Base-by-base conservation (phyloP, 2,113 vertebrate species). In the Sinocyclocheilus grahami region DNA sequence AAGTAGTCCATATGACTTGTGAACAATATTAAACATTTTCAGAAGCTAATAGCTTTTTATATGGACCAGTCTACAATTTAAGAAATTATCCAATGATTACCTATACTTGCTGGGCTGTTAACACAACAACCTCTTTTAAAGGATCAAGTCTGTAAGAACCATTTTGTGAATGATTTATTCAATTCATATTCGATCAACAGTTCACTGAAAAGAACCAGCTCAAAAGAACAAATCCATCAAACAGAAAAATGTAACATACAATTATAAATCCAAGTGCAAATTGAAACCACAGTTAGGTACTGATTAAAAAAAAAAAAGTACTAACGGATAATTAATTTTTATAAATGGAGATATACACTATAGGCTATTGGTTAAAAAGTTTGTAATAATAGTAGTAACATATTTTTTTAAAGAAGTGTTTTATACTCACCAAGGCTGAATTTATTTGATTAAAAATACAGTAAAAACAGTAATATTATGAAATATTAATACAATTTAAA, bases 91-190 rank as follows among this genome's bases (percentile, higher is more conserved):
- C 72, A 75, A 48, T 46, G 12, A 18, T 75, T 75, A 46, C 12
- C 11, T 46, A 24, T 48, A 27, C 27, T 22, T 14, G 11, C 12
- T 74, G 37, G 71, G 71, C 20, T 42, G 3, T 74, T 74, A 42
- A n/a, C 37, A 42, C 0, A 10, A 20, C 9, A 74, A 42, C 71
- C 12, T 37, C 9, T 72, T 37, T 72, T 72, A 42, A 72, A 37
- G 69, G 18, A 74, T 74, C 37, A 72, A 74, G 37, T 74, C 71
- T 74, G 71, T 42, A 74, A n/a, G 71, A 74, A 42, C 9, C 20
- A 72, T 20, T 72, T 4, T 39, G 9, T 37, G 33, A 72, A 39
- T 39, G 69, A 72, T 39, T 22, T 6, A 72, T 39, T 72, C 33
- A 72, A 16, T 39, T 71, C 6, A 18, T 30, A 37, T 7, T 20